Percentiles rank a stretch among this genome's conserved stretches.
phyloP scores from a whole-genome alignment of 2,888 invertebrate species.

The Koerneria pararmatus region DNA sequence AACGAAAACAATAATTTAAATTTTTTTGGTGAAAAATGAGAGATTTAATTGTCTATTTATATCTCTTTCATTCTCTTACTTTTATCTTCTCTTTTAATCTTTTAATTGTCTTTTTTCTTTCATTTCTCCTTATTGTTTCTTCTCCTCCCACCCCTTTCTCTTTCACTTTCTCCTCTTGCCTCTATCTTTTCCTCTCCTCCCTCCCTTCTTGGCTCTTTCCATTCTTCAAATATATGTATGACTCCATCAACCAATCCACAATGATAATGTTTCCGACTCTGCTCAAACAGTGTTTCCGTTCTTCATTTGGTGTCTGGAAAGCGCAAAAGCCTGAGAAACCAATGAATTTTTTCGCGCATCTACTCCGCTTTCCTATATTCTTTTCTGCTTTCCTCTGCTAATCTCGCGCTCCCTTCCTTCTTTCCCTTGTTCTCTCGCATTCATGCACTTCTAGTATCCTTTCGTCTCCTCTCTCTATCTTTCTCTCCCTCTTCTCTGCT shows the following conservation, averaged over 20 bases:
- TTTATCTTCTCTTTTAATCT: conserved; percentile 1
- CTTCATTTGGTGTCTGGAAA: too few relatives aligned
- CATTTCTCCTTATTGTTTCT: conserved; percentile 18
- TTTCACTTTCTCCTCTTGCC: background rate
- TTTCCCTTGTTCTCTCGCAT: background rate
- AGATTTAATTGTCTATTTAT: background rate
- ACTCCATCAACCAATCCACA: too few relatives aligned
- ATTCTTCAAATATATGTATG: too few relatives aligned
- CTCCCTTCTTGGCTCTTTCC: conserved; percentile 11
- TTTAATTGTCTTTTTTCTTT: conserved; percentile 5
- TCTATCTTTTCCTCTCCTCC: conserved; percentile 9
- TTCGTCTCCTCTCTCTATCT: conserved; percentile 19
- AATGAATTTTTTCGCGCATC: too few relatives aligned
- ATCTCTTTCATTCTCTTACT: background rate
- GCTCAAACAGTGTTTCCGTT: too few relatives aligned
- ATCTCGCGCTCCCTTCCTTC: conserved; percentile 3
- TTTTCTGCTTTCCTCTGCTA: too few relatives aligned
- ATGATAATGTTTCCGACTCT: too few relatives aligned
- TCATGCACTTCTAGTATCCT: conserved; percentile 9
- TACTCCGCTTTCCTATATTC: too few relatives aligned
- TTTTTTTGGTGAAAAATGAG: background rate
- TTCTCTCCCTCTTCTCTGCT: conserved; percentile 11
- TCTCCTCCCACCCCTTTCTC: background rate
- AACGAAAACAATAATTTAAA: background rate
- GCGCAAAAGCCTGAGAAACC: too few relatives aligned